These are phyloP conservation scores for Rhagoletis pomonella DNA, from an alignment of 1,140 invertebrate species.

Conservation along the genomic window DNA sequence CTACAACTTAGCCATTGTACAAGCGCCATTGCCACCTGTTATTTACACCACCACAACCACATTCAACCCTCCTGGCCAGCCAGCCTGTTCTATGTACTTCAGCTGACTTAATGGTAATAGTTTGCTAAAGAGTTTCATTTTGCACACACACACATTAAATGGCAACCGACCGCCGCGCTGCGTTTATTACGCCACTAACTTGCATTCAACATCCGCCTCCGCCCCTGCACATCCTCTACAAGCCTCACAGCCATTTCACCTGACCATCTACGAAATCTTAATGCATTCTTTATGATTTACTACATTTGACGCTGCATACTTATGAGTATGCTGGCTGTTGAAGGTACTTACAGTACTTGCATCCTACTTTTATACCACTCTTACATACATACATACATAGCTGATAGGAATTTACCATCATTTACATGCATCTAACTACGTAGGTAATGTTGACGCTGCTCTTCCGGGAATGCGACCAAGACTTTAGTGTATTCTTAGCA, in stretches of 20 bases:
- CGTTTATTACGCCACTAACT: neutral
- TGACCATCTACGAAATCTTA: constrained; percentile 36
- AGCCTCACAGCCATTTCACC: neutral
- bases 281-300: constrained; percentile 50
- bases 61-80: neutral
- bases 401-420: constrained; percentile 7
- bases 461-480: neutral
- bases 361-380: neutral
- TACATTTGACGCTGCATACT: constrained; percentile 27
- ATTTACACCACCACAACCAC: neutral
- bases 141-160: constrained; percentile 12
- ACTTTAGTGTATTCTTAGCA: neutral
- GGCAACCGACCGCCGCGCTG: neutral
- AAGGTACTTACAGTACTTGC: neutral
- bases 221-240: neutral
- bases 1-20: neutral
- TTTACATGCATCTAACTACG: constrained; percentile 9
- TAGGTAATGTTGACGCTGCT: neutral
- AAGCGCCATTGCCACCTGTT: neutral
- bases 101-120: neutral
- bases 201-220: neutral
- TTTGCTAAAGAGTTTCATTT: constrained; percentile 15
- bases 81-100: neutral
- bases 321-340: neutral
- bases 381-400: neutral